Evolutionary conservation across 2,888 invertebrate species (phyloP), one percentile per base, ranked within the genome.

Genomic region (Hylaea fasciaria): DNA sequence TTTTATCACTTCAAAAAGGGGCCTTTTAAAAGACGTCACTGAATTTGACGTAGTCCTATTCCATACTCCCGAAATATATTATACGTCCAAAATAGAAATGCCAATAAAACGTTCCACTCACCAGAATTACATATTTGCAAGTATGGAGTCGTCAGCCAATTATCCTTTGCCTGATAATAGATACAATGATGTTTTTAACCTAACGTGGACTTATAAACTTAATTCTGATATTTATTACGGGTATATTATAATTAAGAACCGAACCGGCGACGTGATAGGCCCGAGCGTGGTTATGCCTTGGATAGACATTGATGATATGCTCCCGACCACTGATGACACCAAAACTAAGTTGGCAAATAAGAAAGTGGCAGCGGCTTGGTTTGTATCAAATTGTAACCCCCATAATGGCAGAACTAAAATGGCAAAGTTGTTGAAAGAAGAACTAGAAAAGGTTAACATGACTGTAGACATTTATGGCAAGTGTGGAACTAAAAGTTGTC

Each of bases 121-220:
- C 29, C 87, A 87, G 50, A 84, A 80, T 61, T 88, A 78, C 44
- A 77, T 82, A 0, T 85, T 82, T 57, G 77, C 76, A 0, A 76
- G 70, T 3, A 78, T 78, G 44, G 86, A 86, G 68, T 85, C 87
- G 0, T 65, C 83, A 0, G 78, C 78, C 10, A 74, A 83, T 43
- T 84, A 82, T 57, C 82, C 83, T 0, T 63, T 78, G 0, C 80
- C 80, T 45, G 62, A 77, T 0, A 58, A 69, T 1, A 67, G 49
- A 35, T 76, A 74, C 3, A 68, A 86, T 28, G 70, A 70, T 7
- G 80, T 70, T 29, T 87, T 85, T 46, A 86, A 86, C 54, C 82
- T 84, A 77, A 84, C 85, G 0, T 86, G 84, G 85, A 83, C 85
- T 0, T 86, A 78, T 51, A 80, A 66, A 59, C 53, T 81, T 1